Base-by-base conservation (phyloP, 2,888 invertebrate species). In the Therioaphis trifolii region DNA sequence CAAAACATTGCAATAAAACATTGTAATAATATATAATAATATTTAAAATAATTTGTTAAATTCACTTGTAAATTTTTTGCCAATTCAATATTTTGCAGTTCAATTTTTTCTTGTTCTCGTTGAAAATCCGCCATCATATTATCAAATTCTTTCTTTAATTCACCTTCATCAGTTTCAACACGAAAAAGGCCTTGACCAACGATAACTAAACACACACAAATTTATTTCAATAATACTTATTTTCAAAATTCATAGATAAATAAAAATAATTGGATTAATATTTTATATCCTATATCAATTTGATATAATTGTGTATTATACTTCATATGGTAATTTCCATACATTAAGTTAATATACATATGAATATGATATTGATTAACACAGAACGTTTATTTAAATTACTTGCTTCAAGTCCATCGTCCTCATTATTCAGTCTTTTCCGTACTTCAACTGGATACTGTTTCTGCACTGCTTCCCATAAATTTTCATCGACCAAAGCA, bases 381-480 rank as follows among this genome's bases (percentile, higher is more conserved):
- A n/a, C n/a, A 61, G 43, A 85, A 86, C 86, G 89, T 49, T 52
- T 68, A 61, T 86, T 89, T n/a, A 24, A 66, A 24, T 89, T 89
- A 93, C 93, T 91, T 90, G 91, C 89, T 86, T 91, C 90, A 86
- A 92, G 88, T 86, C 89, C 89, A 85, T 91, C 89, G 85, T 93
- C 93, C 86, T 92, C 91, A 76, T 92, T 92, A 86, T 89, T 91
- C 82, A 90, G 88, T 88, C 92, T 92, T 85, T 89, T 91, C 87
- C 91, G 90, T 63, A 95, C 91, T 89, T 93, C 92, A 84, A 90
- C 89, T 1, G 93, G 90, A 89, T 93, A 95, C 87, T 91, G 90
- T 21, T 90, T 89, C 88, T 93, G 91, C 52, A 95, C 93, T 75
- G 91, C 90, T 86, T 91, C 89, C 95, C 95, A 95, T 75, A 94